phyloP scores from a whole-genome alignment of 2,113 vertebrate genomes.

The Callipepla californica region DNA sequence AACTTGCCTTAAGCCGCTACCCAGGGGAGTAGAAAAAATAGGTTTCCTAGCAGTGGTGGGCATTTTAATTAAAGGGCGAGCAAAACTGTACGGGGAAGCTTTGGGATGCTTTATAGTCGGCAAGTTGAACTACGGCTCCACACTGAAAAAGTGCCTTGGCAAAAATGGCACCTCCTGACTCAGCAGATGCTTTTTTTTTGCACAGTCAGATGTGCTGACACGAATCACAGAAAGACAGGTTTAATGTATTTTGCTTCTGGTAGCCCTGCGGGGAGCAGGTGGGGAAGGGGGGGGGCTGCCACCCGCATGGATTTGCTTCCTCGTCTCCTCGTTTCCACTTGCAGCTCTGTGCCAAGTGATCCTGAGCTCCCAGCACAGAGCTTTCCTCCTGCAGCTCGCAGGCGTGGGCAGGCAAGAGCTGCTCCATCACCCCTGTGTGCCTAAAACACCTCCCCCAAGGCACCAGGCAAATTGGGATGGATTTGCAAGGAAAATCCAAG shows the following conservation, averaged over 20 bases:
- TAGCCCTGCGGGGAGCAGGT: conserved; percentile 15
- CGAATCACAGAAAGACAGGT: neutral
- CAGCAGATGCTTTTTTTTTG: conserved; percentile 26
- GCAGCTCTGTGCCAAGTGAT: neutral
- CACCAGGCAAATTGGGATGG: fast-evolving
- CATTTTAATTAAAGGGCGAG: conserved; percentile 70
- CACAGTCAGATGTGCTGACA: conserved; percentile 44
- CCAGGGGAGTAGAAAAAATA: conserved; percentile 63
- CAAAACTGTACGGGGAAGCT: conserved; percentile 31
- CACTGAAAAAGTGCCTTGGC: conserved; percentile 49
- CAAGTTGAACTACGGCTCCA: conserved; percentile 35
- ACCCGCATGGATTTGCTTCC: neutral
- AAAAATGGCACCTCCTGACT: conserved; percentile 63
- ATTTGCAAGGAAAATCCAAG: neutral
- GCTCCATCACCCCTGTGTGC: neutral
- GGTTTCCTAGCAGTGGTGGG: conserved; percentile 53
- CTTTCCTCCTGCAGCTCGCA: neutral
- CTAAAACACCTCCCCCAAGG: fast-evolving
- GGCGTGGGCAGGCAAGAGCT: neutral
- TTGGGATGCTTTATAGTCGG: conserved; percentile 33
- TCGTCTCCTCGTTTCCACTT: neutral
- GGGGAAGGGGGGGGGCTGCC: neutral
- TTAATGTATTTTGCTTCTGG: conserved; percentile 28
- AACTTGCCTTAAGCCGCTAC: conserved; percentile 34
- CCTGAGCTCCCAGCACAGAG: fast-evolving